These are phyloP conservation scores for Spea multiplicata DNA, from an alignment of 2,113 vertebrate species.

Conservation along the genomic window DNA sequence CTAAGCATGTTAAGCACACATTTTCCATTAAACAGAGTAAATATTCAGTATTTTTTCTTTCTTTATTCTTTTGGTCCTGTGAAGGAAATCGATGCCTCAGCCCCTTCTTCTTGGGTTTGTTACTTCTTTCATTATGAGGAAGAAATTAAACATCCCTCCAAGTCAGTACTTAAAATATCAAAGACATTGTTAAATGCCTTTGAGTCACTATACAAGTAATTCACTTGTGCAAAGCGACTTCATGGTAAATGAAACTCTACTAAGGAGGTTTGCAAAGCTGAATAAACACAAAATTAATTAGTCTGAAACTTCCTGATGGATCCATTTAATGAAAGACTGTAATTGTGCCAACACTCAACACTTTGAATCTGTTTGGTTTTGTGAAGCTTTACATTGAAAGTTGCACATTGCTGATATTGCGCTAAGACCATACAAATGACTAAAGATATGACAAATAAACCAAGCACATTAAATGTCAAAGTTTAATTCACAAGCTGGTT, in stretches of 20 bases:
- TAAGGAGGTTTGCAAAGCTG: conserved; percentile 70
- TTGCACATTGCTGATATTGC: conserved; percentile 8
- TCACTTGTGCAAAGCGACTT: conserved; percentile 74
- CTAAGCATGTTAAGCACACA: conserved; percentile 71
- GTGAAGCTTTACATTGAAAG: conserved; percentile 21
- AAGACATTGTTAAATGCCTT: conserved; percentile 80
- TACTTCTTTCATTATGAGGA: conserved; percentile 71
- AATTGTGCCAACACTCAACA: conserved; percentile 42
- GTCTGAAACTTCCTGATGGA: conserved; percentile 68
- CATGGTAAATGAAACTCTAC: conserved; percentile 73
- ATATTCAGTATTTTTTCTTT: conserved; percentile 59
- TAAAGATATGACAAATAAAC: conserved; percentile 13
- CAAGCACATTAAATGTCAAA: background rate
- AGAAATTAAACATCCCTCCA: conserved; percentile 78
- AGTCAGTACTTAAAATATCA: conserved; percentile 81
- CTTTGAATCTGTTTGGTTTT: conserved; percentile 32
- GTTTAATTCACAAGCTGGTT: no score
- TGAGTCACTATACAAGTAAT: conserved; percentile 78
- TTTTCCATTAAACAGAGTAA: conserved; percentile 67
- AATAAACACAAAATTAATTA: conserved; percentile 73
- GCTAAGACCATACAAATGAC: background rate
- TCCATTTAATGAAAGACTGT: conserved; percentile 56
- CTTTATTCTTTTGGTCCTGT: conserved; percentile 58
- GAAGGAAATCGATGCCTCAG: conserved; percentile 66
- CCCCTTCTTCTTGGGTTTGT: conserved; percentile 65